Base-by-base conservation (phyloP, 2,888 invertebrate species). In the Blera fallax region DNA sequence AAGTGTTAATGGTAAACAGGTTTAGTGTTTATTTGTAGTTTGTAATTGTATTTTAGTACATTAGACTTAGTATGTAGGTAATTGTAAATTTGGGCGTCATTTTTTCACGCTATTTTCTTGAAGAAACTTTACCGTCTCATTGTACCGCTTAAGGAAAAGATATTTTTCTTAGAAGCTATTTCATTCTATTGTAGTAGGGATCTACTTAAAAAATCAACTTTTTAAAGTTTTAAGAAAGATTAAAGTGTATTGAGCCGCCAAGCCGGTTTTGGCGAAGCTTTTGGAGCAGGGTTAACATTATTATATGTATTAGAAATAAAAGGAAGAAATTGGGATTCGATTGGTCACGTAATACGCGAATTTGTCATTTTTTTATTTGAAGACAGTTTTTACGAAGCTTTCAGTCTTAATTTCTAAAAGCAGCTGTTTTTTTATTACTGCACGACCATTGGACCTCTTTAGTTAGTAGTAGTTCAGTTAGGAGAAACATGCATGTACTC, bases 1-100 rank as follows among this genome's bases (percentile, higher is more conserved):
- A 45, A 45, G 37, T 64, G 45, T 78, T 64, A 64, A 37, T 5
- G 34, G 40, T 73, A 40, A 40, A 34, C 50, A 48, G 50, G 34
- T 3, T 21, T 54, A 34, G 32, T 76, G 37, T 67, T 29, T 4
- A 48, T 48, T 65, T 8, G 45, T 70, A 58, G 72, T 62, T 62
- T 62, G 27, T 29, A 34, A 50, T 37, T 43, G 52, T 64, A 37
- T 48, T 72, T 60, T 21, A 60, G 45, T 58, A 37, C 7, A 11
- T 48, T 32, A 50, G n/a, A n/a, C 16, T 65, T 65, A 50, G 32
- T 54, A 50, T 50, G 16, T 16, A 40, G 21, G 14, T 48, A 29
- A 29, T 32, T 50, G 50, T 50, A 3, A 34, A 50, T 8, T 34
- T 50, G 16, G 4, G 14, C 5, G 16, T n/a, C n/a, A 21, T 3